Base-by-base conservation (phyloP, 2,888 invertebrate species). In the Eurytoma californica region DNA sequence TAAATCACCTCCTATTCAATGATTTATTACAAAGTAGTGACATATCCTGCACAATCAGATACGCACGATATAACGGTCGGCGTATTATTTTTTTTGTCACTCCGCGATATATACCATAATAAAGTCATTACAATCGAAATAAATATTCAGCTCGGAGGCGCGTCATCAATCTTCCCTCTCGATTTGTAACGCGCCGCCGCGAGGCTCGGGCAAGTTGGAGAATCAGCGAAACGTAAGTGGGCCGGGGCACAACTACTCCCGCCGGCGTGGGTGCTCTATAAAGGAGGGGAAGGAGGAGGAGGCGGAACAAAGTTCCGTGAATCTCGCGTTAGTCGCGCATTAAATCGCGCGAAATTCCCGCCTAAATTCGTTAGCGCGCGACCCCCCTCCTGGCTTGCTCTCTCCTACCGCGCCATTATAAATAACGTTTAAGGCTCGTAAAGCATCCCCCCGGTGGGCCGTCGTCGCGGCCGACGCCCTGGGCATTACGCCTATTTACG, bases 341-440 rank as follows among this genome's bases (percentile, higher is more conserved):
- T 67, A 57, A 39, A 24, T 13, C 61, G 65, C 55, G 66, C 65
- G 73, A 65, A 63, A 73, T 65, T 55, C 73, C 72, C 24, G 47
- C 58, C 60, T 61, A 61, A 75, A 67, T 60, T 65, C 69, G 69
- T 69, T 68, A 49, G 61, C 49, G 58, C 60, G 28, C 18, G 58
- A 58, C 57, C 18, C 18, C n/a, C 47, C 12, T 7, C 30, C 55
- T 68, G 30, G 57, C 57, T 16, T 2, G n/a, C 20, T 14, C 18
- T 4, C 53, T n/a, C 55, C 24, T 63, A 2, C 28, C 18, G 53
- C 72, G 65, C 24, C 70, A 75, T 78, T 80, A 72, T 74, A 80
- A 80, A 80, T 80, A 80, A 80, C 75, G 72, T 78, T 78, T 75
- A 65, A 72, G 78, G 47, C 80, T 72, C 80, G 58, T 78, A 78